These are phyloP conservation scores for Sinocyclocheilus maitianheensis DNA, from an alignment of 2,113 vertebrate genomes.

Conservation along the genomic window DNA sequence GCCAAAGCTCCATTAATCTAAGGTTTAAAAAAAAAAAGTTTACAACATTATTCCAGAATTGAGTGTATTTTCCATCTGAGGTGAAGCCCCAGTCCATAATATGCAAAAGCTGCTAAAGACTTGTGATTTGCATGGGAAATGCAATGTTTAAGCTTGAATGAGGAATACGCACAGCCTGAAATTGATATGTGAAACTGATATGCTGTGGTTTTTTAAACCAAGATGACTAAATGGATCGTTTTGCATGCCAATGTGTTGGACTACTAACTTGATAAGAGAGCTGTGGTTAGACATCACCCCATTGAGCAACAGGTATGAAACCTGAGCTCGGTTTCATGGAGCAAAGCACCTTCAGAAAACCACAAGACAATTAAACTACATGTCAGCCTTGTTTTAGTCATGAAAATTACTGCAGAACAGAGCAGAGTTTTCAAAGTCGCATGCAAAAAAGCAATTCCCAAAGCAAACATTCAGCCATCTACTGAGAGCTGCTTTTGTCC, in stretches of 20 bases:
- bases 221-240: not conserved
- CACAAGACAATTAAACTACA: conserved; percentile 29
- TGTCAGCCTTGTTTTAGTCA: not conserved
- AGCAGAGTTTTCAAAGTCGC: not conserved
- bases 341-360: not conserved
- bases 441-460: conserved; percentile 16
- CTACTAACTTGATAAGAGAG: not conserved
- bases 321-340: not conserved
- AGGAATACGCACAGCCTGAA: not conserved
- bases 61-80: not conserved
- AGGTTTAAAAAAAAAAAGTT: not conserved
- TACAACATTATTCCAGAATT: not conserved
- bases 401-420: not conserved
- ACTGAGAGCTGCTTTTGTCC: not conserved
- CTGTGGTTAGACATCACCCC: not conserved
- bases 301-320: not conserved
- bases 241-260: not conserved
- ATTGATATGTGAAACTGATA: conserved; percentile 24
- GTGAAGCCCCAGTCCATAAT: not conserved
- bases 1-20: not conserved
- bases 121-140: conserved; percentile 32
- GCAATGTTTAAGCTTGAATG: not conserved
- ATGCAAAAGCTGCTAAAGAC: too few relatives aligned
- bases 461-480: not conserved
- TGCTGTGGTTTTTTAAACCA: conserved; percentile 6